Percentiles rank a stretch among this genome's conserved stretches.
Conservation (phyloP, 2,797 vertebrate species). For the Sphaeramia orbicularis region DNA sequence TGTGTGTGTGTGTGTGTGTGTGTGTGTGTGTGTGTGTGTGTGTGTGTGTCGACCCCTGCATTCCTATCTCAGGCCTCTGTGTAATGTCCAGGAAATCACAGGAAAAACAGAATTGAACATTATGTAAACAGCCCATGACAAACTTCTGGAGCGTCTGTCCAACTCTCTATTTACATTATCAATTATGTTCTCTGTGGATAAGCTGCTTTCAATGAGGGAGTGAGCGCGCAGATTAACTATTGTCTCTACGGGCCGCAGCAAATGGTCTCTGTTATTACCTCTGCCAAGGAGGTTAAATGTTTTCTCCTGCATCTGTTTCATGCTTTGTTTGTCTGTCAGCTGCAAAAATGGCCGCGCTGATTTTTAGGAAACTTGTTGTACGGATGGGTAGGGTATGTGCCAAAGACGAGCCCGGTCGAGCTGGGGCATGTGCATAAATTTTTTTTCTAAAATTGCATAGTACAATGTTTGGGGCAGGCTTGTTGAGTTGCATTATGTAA, state of each 20-base stretch:
- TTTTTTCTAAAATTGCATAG: no score
- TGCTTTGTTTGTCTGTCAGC: no score
- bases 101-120: conserved; percentile 83
- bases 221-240: conserved; percentile 50
- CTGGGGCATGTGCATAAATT: no score
- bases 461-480: no score
- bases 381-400: no score
- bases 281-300: not conserved
- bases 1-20: no score
- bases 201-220: conserved; percentile 65
- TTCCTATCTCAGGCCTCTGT: conserved; percentile 80
- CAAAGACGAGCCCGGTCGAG: no score
- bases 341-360: no score
- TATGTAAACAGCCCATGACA: conserved; percentile 84
- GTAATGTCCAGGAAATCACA: conserved; percentile 84
- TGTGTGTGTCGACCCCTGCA: conserved; percentile 70
- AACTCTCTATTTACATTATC: conserved; percentile 83
- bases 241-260: conserved; percentile 61
- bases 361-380: no score
- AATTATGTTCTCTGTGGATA: conserved; percentile 79
- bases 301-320: no score
- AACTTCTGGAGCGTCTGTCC: conserved; percentile 78
- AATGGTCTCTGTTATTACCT: conserved; percentile 72
- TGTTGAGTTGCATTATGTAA: no score
- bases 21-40: conserved; percentile 49